Base-by-base conservation (phyloP, 2,888 invertebrate genomes). In the Lasioglossum lativentre region DNA sequence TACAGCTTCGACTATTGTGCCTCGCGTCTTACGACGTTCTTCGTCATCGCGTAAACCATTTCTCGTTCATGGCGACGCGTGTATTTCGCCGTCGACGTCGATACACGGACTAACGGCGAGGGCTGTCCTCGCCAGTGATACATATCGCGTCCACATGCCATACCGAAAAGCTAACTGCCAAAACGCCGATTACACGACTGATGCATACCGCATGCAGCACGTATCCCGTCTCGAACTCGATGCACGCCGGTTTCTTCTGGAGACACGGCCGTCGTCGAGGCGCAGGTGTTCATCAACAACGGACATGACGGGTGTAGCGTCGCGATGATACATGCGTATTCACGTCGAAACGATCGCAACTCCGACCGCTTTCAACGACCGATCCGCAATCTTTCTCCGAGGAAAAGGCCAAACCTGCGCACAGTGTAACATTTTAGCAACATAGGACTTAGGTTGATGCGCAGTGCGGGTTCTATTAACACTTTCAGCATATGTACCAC, bases 141-240 rank as follows among this genome's bases (percentile, higher is more conserved):
- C 34, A 34, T 56, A n/a, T 56, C 56, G 56, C 56, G 56, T 56
- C n/a, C n/a, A 12, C 56, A 56, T 56, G 23, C n/a, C 56, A 56
- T 56, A 56, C 4, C n/a, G n/a, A n/a, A 88, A 91, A 88, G 87
- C 92, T 90, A 88, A 93, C 92, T 92, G 93, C 93, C 92, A 91
- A 90, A 92, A 91, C 86, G 86, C 87, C 90, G 88, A 88, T 92
- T 89, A 71, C 56, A 73, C 52, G 63, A 82, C 71, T 52, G 66
- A 63, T 77, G 71, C 74, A 56, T 56, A 42, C 70, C 70, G 42
- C 38, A 0, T 52, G 56, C n/a, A 59, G 52, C 66, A 30, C 66
- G 42, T 75, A 23, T 30, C 16, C 47, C 38, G 79, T 23, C 73
- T 70, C 73, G 52, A 27, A 27, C 59, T 10, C 30, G 63, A 30